phyloP scores from a whole-genome alignment of 2,113 vertebrate genomes.

The Perca fluviatilis region DNA sequence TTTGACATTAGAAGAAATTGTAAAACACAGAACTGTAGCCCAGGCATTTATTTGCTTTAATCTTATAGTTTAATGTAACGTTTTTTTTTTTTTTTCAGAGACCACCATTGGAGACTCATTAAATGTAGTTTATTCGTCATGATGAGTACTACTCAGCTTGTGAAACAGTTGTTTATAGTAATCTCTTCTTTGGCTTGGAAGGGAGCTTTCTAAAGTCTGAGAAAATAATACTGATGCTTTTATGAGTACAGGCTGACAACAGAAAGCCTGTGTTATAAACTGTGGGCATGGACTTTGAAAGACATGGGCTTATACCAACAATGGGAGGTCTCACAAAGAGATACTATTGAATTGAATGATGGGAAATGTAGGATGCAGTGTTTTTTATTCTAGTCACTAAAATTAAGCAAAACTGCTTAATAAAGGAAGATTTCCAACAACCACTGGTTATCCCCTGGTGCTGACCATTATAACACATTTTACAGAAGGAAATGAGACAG shows the following conservation, averaged over 20 bases:
- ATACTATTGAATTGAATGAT: no score
- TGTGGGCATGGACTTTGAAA: no score
- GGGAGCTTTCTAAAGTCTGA: background rate
- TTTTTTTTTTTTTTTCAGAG: background rate
- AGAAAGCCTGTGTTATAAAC: no score
- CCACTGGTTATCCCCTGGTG: background rate
- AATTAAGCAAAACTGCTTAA: no score
- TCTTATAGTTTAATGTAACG: background rate
- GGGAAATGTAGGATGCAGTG: no score
- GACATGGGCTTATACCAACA: no score
- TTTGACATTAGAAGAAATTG: conserved; percentile 6
- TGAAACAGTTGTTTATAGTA: background rate
- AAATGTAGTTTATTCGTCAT: background rate
- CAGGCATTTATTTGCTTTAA: conserved; percentile 5
- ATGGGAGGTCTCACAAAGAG: no score
- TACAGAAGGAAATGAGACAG: background rate
- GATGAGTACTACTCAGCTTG: background rate
- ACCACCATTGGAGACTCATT: background rate
- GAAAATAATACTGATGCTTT: background rate
- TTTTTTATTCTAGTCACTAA: no score
- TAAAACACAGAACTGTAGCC: conserved; percentile 7
- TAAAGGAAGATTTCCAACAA: no score
- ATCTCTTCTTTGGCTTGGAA: background rate
- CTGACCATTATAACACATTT: no score
- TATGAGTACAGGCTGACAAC: no score